Evolutionary conservation across 2,113 vertebrate species (phyloP).

Genomic region (Pomatorhinus ruficollis): DNA sequence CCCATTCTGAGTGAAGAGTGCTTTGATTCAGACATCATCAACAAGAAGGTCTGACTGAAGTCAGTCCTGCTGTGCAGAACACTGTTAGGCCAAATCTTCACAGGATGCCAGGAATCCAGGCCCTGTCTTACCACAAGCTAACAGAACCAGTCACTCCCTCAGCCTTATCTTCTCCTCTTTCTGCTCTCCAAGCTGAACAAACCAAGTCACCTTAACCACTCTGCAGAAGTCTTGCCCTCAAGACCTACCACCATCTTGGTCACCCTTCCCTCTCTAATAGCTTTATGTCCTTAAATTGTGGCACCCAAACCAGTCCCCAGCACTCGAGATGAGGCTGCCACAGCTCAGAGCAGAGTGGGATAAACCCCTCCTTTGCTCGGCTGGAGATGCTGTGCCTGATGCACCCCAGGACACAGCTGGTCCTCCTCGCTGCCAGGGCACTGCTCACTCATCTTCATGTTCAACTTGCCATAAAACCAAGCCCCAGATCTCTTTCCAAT

Average conservation of each 20-base stretch:
- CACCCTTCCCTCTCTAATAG: neutral
- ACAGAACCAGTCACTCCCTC: neutral
- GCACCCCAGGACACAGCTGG: fast-evolving
- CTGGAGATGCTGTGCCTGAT: neutral
- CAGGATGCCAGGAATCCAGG: neutral
- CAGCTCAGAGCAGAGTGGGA: fast-evolving
- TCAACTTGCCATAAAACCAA: neutral
- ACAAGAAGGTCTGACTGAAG: neutral
- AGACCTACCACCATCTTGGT: neutral
- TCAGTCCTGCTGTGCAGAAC: neutral
- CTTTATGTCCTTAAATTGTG: too few species aligned
- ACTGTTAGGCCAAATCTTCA: neutral
- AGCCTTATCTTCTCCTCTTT: neutral
- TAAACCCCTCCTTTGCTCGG: fast-evolving
- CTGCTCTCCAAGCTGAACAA: neutral
- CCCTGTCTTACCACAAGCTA: neutral
- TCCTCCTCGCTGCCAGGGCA: neutral
- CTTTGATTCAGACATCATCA: neutral
- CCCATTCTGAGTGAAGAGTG: neutral
- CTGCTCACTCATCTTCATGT: too few species aligned
- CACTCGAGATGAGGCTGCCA: fast-evolving
- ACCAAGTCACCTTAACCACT: neutral
- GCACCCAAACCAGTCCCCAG: fast-evolving
- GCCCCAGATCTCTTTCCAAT: neutral
- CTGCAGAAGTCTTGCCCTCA: fast-evolving